These are phyloP conservation scores for Pteruthius melanotis DNA, from an alignment of 2,113 vertebrate species.

Conservation along the genomic window DNA sequence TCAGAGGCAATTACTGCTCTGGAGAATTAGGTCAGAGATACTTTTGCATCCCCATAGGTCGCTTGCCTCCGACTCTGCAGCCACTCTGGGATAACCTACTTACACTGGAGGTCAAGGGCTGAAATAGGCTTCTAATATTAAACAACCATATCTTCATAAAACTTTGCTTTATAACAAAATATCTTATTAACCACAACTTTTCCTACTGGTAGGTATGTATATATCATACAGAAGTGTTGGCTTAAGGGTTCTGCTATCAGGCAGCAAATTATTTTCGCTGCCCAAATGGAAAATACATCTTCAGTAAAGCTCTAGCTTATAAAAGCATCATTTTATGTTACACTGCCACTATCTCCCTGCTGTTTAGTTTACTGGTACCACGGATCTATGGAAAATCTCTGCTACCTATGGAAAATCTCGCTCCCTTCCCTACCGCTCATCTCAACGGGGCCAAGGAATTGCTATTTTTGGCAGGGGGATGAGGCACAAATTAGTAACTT, in stretches of 20 bases:
- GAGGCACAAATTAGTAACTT: neutral
- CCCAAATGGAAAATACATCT: slow-evolving; percentile 51
- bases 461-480: slow-evolving; percentile 7
- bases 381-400: neutral
- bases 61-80: neutral
- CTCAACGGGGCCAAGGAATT: neutral
- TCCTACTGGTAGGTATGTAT: slow-evolving; percentile 59
- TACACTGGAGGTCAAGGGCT: slow-evolving; percentile 31
- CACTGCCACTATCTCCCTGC: neutral
- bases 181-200: slow-evolving; percentile 74
- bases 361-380: neutral
- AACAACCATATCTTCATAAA: slow-evolving; percentile 77
- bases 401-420: neutral
- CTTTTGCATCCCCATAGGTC: neutral
- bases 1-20: neutral
- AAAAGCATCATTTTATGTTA: slow-evolving; percentile 35
- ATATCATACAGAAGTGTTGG: slow-evolving; percentile 63
- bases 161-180: slow-evolving; percentile 80
- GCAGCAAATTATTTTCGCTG: slow-evolving; percentile 42
- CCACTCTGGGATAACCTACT: slow-evolving; percentile 7
- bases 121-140: slow-evolving; percentile 70
- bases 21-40: slow-evolving; percentile 13
- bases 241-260: slow-evolving; percentile 54
- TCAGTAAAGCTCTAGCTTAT: slow-evolving; percentile 49
- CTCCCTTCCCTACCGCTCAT: slow-evolving; percentile 33